Percentiles rank a stretch among this genome's conserved stretches.
These are phyloP conservation scores for Catostylus mosaicus DNA, from an alignment of 30 jellyfish, hydroid and myxozoan genomes.

Conservation along the genomic window DNA sequence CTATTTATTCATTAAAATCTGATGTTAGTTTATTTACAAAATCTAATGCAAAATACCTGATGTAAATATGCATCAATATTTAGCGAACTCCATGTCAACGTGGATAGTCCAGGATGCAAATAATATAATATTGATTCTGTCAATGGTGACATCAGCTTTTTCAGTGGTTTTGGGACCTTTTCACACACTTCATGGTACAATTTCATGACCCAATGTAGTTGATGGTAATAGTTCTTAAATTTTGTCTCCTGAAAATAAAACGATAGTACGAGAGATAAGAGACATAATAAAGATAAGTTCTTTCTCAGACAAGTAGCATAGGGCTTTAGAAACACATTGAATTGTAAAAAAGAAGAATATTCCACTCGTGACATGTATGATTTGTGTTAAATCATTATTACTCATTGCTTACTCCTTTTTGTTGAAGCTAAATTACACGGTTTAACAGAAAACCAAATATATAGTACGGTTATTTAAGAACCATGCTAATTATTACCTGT, in stretches of 20 bases:
- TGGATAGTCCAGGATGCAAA: slow-evolving; percentile 84
- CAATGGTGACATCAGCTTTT: slow-evolving; percentile 52
- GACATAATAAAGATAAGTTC: not conserved
- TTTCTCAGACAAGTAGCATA: no score
- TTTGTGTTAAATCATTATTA: no score
- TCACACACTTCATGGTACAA: slow-evolving; percentile 56
- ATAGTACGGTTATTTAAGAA: not conserved
- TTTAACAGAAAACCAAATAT: not conserved
- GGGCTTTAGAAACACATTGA: no score
- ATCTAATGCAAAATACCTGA: slow-evolving; percentile 78
- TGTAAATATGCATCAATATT: slow-evolving; percentile 84
- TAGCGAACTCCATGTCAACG: slow-evolving; percentile 78
- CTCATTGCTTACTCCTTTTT: no score
- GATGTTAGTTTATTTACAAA: no score
- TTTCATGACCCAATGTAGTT: slow-evolving; percentile 56
- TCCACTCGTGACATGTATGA: no score
- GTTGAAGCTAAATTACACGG: no score
- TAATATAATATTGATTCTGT: slow-evolving; percentile 62
- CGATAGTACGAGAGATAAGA: not conserved
- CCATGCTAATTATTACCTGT: slow-evolving; percentile 58
- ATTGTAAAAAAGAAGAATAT: no score
- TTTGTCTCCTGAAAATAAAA: slow-evolving; percentile 51
- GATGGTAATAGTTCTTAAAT: slow-evolving; percentile 71
- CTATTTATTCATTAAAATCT: no score
- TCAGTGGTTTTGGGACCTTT: slow-evolving; percentile 73